Base-by-base conservation (phyloP, 2,888 invertebrate species). In the Euzophera pinguis region DNA sequence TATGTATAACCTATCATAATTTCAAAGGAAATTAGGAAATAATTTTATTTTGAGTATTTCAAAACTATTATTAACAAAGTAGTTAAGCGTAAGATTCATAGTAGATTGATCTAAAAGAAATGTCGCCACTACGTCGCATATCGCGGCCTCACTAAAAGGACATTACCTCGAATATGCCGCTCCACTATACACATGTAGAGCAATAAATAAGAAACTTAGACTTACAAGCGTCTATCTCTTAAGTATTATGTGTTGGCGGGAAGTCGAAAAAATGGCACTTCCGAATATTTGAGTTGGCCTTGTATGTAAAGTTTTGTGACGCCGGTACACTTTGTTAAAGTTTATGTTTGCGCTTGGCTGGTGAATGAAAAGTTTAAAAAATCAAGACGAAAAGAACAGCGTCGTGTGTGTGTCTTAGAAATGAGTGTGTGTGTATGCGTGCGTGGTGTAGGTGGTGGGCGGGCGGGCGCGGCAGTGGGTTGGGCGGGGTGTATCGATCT, bases 401-500 rank as follows among this genome's bases (percentile, higher is more conserved):
- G 17, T 65, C 53, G 63, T 61, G 66, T 62, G 63, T 53, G 65
- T 72, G 68, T 67, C 65, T 60, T 65, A 69, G 65, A 63, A 61
- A 59, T 61, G 63, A 35, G 59, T 54, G 60, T 55, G 73, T 65
- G 72, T 67, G 78, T 65, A 61, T 60, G 65, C 56, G 54, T 62
- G 70, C 59, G 75, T 67, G 73, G 71, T 73, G 53, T 47, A 61
- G 53, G 61, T 60, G 66, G 62, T 50, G 63, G 69, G 72, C 75
- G 72, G 64, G 63, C 69, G 80, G 87, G 84, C 60, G 83, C 63
- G 55, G 52, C 60, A 53, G 78, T 65, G 80, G 85, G 75, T 69
- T 69, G 86, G 82, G 84, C 76, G 80, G 86, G 87, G 88, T 75
- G 88, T 89, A 89, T 89, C 84, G 89, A 89, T 89, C 86, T 75